Percentiles rank a stretch among this genome's conserved stretches.
These are phyloP conservation scores for Bolborhynchus lineola DNA, from an alignment of 2,113 vertebrate genomes.

Conservation along the genomic window DNA sequence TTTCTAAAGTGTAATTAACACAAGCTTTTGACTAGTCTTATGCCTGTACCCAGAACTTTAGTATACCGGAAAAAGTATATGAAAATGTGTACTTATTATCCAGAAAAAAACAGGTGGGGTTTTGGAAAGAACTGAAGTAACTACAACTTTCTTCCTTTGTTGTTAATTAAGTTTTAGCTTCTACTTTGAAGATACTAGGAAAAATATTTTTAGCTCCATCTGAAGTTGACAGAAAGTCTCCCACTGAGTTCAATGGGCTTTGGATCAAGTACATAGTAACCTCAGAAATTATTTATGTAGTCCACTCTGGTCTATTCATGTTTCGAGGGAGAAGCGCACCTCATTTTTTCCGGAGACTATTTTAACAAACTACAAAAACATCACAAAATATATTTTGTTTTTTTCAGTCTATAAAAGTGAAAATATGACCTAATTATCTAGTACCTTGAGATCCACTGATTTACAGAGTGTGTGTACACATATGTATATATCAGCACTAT, in stretches of 20 bases:
- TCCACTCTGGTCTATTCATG: not conserved
- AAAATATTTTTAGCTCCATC: not conserved
- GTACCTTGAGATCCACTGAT: not conserved
- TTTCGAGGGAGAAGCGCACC: not conserved
- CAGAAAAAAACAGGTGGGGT: not conserved
- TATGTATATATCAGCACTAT: accelerated
- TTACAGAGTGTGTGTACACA: too few species aligned
- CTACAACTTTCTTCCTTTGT: not conserved
- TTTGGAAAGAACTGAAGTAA: not conserved
- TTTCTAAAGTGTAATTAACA: not conserved
- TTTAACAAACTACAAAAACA: not conserved
- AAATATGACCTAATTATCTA: not conserved
- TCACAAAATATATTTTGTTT: accelerated
- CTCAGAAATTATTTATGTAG: not conserved
- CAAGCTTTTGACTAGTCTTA: not conserved
- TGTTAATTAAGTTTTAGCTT: not conserved
- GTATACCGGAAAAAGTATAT: not conserved
- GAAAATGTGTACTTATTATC: not conserved
- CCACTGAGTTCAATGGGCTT: not conserved
- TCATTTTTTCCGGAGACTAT: not conserved
- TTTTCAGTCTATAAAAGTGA: not conserved
- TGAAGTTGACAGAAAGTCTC: not conserved
- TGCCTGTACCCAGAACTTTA: not conserved
- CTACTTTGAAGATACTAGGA: not conserved
- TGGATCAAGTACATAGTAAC: not conserved